phyloP scores from a whole-genome alignment of 2,888 invertebrate species.

The Eretmocerus hayati region DNA sequence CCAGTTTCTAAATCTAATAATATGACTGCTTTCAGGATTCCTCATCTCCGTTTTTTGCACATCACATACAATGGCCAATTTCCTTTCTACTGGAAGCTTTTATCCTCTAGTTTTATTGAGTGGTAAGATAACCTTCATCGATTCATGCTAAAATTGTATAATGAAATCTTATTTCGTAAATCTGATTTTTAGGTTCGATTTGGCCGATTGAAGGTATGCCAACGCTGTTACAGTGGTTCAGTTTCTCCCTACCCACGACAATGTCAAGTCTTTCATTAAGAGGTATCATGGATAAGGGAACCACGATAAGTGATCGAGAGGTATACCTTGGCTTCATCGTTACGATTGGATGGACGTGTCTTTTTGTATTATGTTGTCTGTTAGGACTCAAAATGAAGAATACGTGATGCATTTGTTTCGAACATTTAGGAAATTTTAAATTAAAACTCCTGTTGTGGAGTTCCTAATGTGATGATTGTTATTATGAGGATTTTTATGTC shows the following conservation, averaged over 20 bases:
- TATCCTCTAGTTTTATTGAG: slow-evolving; percentile 83
- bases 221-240: slow-evolving; percentile 53
- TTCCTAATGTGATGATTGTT: no score
- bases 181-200: slow-evolving; percentile 51
- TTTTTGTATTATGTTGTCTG: slow-evolving; percentile 54
- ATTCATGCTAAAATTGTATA: no score
- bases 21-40: no score
- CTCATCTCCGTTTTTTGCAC: slow-evolving; percentile 73
- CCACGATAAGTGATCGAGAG: slow-evolving; percentile 57
- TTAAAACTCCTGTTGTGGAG: no score
- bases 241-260: slow-evolving; percentile 70
- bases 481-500: no score
- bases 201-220: slow-evolving; percentile 72
- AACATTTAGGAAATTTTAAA: not conserved
- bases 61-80: slow-evolving; percentile 75
- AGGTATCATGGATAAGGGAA: slow-evolving; percentile 70
- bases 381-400: slow-evolving; percentile 45
- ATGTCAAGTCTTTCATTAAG: slow-evolving; percentile 69
- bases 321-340: slow-evolving; percentile 71
- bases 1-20: no score
- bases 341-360: slow-evolving; percentile 58
- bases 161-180: no score
- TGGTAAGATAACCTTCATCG: slow-evolving; percentile 61
- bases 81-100: slow-evolving; percentile 79
- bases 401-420: not conserved